These are phyloP conservation scores for Leptodactylus fuscus DNA, from an alignment of 2,113 vertebrate species.

Conservation along the genomic window DNA sequence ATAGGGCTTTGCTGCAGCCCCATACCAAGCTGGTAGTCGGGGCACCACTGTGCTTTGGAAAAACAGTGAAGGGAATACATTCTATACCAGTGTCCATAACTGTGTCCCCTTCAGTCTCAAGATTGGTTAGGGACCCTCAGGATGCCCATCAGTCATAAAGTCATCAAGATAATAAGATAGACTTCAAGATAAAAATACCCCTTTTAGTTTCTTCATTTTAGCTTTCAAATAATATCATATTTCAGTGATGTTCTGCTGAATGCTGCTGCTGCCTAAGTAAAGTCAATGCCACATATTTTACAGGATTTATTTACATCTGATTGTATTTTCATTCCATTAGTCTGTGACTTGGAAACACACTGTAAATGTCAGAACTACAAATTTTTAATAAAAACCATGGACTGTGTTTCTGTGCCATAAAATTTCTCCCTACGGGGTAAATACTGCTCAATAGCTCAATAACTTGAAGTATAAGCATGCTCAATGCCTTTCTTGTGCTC, in stretches of 20 bases:
- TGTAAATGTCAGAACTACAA: slow-evolving; percentile 46
- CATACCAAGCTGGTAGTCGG: too few species aligned
- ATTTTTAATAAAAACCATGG: slow-evolving; percentile 41
- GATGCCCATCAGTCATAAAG: too few species aligned
- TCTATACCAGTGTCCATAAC: too few species aligned
- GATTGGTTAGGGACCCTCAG: too few species aligned
- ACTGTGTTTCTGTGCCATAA: slow-evolving; percentile 45
- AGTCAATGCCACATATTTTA: not conserved
- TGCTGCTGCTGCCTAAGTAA: not conserved
- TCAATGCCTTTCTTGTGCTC: slow-evolving; percentile 44
- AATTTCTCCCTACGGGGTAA: slow-evolving; percentile 56
- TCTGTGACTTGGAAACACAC: slow-evolving; percentile 27
- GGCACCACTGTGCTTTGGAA: too few species aligned
- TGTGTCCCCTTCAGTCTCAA: too few species aligned
- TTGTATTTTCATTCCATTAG: slow-evolving; percentile 19
- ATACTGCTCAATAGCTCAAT: slow-evolving; percentile 56
- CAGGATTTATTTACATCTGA: slow-evolving; percentile 45
- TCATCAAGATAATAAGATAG: too few species aligned
- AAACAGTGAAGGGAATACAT: too few species aligned
- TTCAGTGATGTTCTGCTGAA: not conserved
- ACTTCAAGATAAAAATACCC: too few species aligned
- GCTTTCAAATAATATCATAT: not conserved
- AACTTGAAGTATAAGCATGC: slow-evolving; percentile 53
- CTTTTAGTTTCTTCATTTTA: not conserved
- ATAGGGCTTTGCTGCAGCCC: too few species aligned